Evolutionary conservation across 2,888 invertebrate species (phyloP).

Genomic region (Tipula lateralis): DNA sequence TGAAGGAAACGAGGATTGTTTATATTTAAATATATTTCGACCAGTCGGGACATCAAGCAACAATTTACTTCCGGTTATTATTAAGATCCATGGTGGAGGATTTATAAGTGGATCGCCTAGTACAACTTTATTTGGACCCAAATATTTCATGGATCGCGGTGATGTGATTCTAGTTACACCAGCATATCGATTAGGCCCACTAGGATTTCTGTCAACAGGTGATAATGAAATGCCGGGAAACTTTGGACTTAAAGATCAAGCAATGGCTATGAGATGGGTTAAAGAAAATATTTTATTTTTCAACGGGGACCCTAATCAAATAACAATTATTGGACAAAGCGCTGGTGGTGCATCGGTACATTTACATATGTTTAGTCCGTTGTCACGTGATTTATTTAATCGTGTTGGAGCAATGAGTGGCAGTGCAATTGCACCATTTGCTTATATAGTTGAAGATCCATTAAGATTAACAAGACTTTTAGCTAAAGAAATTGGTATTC

Average conservation of each 20-base stretch:
- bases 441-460: conserved; percentile 32
- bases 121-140: conserved; percentile 50
- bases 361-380: conserved; percentile 41
- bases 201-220: neutral
- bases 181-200: conserved; percentile 49
- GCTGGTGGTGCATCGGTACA: conserved; percentile 44
- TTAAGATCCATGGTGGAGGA: conserved; percentile 54
- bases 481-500: conserved; percentile 43
- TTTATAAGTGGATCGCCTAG: conserved; percentile 51
- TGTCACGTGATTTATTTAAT: neutral
- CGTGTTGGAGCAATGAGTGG: conserved; percentile 43
- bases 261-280: neutral
- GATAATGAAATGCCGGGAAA: neutral
- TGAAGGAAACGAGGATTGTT: conserved; percentile 61
- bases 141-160: conserved; percentile 52
- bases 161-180: conserved; percentile 51
- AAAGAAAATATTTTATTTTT: neutral
- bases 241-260: conserved; percentile 35
- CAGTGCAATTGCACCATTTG: conserved; percentile 40
- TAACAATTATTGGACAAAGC: neutral
- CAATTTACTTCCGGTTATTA: conserved; percentile 50
- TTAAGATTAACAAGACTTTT: conserved; percentile 39
- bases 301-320: neutral
- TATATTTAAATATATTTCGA: conserved; percentile 66
- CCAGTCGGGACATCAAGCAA: neutral